These are phyloP conservation scores for Pantala flavescens DNA, from an alignment of 1,140 invertebrate species.

Conservation along the genomic window DNA sequence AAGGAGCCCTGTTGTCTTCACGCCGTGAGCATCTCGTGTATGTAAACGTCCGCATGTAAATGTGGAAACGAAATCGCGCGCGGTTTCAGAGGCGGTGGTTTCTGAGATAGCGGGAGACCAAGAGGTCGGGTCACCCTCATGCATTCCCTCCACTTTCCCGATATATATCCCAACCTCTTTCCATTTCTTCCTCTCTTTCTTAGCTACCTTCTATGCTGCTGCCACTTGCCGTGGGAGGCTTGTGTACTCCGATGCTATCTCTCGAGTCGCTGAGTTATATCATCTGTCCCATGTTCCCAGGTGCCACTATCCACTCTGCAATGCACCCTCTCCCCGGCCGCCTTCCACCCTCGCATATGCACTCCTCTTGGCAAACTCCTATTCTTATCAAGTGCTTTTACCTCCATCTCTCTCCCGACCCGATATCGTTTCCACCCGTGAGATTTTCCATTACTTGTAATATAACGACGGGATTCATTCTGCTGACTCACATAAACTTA, in stretches of 20 bases:
- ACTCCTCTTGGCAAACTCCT: background rate
- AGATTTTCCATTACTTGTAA: constrained; percentile 10
- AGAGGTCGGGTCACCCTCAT: background rate
- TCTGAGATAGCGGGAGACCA: too few relatives aligned
- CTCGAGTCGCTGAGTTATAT: background rate
- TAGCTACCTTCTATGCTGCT: background rate
- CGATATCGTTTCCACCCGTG: background rate
- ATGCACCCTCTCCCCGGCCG: background rate
- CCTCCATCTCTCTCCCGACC: background rate
- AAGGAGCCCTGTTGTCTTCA: too few relatives aligned
- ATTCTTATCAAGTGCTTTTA: background rate
- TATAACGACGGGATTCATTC: background rate
- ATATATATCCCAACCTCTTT: background rate
- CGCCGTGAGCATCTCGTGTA: too few relatives aligned
- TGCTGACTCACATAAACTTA: background rate
- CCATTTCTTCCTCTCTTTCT: background rate
- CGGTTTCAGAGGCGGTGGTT: too few relatives aligned
- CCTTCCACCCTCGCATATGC: background rate
- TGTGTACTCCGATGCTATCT: constrained; percentile 1
- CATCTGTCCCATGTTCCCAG: background rate
- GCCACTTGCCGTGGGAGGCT: constrained; percentile 1
- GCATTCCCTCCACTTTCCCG: background rate
- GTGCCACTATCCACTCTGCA: background rate
- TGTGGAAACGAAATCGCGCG: too few relatives aligned
- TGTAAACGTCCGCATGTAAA: too few relatives aligned